Evolutionary conservation across 1,140 invertebrate species (phyloP).

Genomic region (Pararge aegeria): DNA sequence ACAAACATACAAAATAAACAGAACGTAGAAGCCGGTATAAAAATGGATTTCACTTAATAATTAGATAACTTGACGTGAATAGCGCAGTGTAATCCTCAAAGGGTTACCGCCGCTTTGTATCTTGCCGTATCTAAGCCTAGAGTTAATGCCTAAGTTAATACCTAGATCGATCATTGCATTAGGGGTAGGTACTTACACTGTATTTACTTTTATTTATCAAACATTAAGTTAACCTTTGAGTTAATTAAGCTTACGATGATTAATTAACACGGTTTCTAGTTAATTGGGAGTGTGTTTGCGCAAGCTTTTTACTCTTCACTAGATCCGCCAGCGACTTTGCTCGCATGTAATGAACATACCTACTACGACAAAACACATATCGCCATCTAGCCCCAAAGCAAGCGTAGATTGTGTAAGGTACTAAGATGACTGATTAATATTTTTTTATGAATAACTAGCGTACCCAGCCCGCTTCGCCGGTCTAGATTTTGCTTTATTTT

Average conservation of each 20-base stretch:
- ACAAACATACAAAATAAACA: too few species aligned
- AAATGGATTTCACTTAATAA: background rate
- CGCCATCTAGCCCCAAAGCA: too few species aligned
- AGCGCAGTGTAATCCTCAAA: background rate
- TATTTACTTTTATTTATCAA: conserved; percentile 1
- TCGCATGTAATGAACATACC: too few species aligned
- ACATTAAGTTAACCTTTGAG: background rate
- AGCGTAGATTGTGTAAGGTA: too few species aligned
- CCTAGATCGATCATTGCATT: conserved; percentile 16
- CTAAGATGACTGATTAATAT: too few species aligned
- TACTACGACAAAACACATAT: too few species aligned
- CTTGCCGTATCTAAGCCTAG: background rate
- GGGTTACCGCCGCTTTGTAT: background rate
- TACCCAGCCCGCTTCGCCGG: too few species aligned
- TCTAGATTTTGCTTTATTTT: too few species aligned
- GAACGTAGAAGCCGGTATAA: background rate
- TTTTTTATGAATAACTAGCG: too few species aligned
- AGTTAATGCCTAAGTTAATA: conserved; percentile 9
- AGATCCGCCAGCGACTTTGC: too few species aligned
- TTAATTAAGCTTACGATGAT: conserved; percentile 1
- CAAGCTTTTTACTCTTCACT: background rate
- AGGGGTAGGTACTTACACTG: background rate
- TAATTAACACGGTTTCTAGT: background rate
- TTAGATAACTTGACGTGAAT: background rate
- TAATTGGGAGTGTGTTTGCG: background rate